A percentile compares a stretch with the other conserved stretches of the same genome.
These are phyloP conservation scores for Silurus meridionalis DNA, from an alignment of 2,113 vertebrate species.

Conservation along the genomic window DNA sequence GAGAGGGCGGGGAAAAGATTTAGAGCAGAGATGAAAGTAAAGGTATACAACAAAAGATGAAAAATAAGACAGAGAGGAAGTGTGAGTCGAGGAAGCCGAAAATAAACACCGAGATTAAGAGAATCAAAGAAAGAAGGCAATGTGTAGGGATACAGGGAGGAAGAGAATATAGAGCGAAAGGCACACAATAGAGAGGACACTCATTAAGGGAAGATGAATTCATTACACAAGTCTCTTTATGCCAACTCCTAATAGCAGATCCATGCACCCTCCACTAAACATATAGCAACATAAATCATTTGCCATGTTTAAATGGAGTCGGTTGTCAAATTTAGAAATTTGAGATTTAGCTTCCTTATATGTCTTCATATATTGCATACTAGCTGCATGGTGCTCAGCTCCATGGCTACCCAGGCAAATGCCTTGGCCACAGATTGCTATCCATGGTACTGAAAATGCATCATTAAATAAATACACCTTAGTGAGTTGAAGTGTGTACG, in stretches of 20 bases:
- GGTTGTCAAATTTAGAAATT: background rate
- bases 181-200: conserved; percentile 60
- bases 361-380: background rate
- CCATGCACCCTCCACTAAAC: background rate
- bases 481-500: too few relatives aligned
- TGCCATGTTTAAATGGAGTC: background rate
- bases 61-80: conserved; percentile 4
- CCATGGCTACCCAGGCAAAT: background rate
- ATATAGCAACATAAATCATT: background rate
- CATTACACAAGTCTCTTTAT: conserved; percentile 66
- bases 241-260: conserved; percentile 61
- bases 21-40: background rate
- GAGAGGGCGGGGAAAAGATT: background rate
- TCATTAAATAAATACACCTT: too few relatives aligned
- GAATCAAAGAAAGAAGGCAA: conserved; percentile 4
- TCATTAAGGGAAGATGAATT: conserved; percentile 72
- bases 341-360: background rate
- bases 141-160: conserved; percentile 1
- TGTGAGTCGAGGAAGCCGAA: conserved; percentile 21
- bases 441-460: background rate
- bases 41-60: conserved; percentile 7
- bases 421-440: background rate
- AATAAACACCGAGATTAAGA: conserved; percentile 15
- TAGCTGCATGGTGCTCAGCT: background rate
- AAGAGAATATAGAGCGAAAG: conserved; percentile 47